Percentiles rank a stretch among this genome's conserved stretches.
Evolutionary conservation across 2,797 vertebrate genomes (phyloP).

Genomic region (Sciurus carolinensis): DNA sequence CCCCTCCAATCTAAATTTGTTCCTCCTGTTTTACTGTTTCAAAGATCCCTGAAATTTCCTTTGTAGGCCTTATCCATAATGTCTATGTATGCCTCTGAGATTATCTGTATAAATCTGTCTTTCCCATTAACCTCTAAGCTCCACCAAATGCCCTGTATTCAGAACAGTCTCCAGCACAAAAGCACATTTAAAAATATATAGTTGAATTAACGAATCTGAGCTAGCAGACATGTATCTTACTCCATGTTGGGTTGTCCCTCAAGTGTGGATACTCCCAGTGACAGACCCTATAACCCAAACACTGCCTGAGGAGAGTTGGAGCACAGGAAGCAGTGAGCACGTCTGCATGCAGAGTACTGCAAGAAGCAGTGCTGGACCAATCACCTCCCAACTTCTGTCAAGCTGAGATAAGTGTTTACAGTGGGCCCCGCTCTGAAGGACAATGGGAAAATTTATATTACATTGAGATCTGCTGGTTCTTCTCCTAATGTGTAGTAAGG

Average conservation of each 20-base stretch:
- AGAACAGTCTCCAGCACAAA: background rate
- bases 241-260: background rate
- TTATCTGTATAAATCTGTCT: background rate
- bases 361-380: background rate
- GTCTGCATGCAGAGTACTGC: background rate
- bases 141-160: background rate
- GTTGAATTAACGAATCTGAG: conserved; percentile 20
- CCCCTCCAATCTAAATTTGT: background rate
- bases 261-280: background rate
- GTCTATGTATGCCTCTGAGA: background rate
- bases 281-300: background rate
- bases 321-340: background rate
- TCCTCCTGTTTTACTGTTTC: conserved; percentile 19
- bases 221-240: background rate
- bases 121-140: background rate
- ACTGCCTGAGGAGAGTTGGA: background rate
- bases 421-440: background rate
- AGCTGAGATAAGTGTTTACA: background rate
- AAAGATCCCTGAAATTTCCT: background rate
- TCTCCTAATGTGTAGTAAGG: background rate
- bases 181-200: background rate
- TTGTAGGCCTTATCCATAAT: background rate
- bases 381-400: background rate
- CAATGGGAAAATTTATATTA: background rate
- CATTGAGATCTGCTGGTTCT: background rate